Conservation (phyloP, 2,113 vertebrate genomes). For the Nestor notabilis region DNA sequence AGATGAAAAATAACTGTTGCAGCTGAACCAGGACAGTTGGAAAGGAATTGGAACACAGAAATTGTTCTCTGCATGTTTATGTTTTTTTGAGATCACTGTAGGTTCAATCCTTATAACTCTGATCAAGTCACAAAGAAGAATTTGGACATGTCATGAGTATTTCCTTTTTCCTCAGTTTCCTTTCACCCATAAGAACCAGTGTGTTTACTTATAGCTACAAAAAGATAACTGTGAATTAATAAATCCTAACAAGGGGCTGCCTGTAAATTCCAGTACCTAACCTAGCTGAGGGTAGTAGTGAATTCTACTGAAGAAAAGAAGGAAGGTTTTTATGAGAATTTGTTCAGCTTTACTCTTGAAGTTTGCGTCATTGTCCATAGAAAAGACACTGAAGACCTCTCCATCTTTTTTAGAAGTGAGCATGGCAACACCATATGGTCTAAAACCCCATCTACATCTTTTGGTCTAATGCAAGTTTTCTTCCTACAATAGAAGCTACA, state of each 20-base stretch:
- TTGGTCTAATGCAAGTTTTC: not conserved
- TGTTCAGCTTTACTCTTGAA: not conserved
- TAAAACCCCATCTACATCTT: not conserved
- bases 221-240: not conserved
- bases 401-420: not conserved
- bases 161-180: not conserved
- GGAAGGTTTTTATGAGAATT: not conserved
- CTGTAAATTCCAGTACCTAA: not conserved
- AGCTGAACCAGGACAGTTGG: not conserved
- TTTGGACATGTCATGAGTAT: not conserved
- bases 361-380: not conserved
- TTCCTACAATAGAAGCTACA: not conserved
- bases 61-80: not conserved
- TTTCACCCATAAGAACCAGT: not conserved
- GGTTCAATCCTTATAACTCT: rapidly evolving
- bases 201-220: not conserved
- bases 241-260: not conserved
- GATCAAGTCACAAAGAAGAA: not conserved
- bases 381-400: not conserved
- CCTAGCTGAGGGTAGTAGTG: not conserved
- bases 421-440: not conserved
- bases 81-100: rapidly evolving
- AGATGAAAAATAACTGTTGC: not conserved
- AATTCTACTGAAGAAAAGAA: not conserved
- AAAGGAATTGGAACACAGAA: not conserved